Conservation (phyloP, 2,888 invertebrate genomes). For the Drosophila barbarae region DNA sequence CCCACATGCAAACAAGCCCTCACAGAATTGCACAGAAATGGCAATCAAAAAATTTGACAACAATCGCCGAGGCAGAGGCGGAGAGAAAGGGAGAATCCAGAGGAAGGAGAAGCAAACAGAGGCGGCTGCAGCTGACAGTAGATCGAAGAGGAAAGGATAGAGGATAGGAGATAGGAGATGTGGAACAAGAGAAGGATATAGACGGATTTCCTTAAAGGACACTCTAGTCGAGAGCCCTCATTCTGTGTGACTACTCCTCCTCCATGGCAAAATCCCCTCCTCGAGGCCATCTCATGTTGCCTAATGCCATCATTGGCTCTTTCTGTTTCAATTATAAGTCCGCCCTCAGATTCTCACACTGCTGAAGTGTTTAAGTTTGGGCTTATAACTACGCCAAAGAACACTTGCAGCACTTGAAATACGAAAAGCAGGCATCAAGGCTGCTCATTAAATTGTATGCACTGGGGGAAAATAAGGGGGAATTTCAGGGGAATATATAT, state of each 20-base stretch:
- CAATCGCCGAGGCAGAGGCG: slow-evolving; percentile 3
- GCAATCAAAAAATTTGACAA: slow-evolving; percentile 47
- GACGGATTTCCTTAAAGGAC: slow-evolving; percentile 33
- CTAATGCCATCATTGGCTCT: slow-evolving; percentile 45
- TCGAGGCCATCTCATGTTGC: slow-evolving; percentile 36
- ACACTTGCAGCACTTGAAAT: slow-evolving; percentile 54
- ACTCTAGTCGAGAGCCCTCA: slow-evolving; percentile 30
- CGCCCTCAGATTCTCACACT: slow-evolving; percentile 2
- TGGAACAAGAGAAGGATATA: neutral
- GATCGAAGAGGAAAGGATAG: slow-evolving; percentile 10
- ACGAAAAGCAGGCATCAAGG: slow-evolving; percentile 41
- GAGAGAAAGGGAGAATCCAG: neutral
- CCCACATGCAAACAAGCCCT: slow-evolving; percentile 44
- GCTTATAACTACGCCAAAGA: slow-evolving; percentile 55
- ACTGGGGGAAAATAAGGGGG: neutral
- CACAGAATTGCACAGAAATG: slow-evolving; percentile 37
- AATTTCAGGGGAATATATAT: no score
- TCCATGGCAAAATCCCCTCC: slow-evolving; percentile 17
- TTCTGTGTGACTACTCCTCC: slow-evolving; percentile 7
- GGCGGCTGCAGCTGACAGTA: slow-evolving; percentile 40
- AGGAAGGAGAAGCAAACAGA: slow-evolving; percentile 20
- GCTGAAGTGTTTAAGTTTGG: slow-evolving; percentile 27
- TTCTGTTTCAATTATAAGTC: slow-evolving; percentile 38
- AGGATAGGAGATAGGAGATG: neutral
- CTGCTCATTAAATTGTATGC: slow-evolving; percentile 57